These are phyloP conservation scores for Eudasyphora cyanicolor DNA, from an alignment of 2,888 invertebrate species.

Conservation along the genomic window DNA sequence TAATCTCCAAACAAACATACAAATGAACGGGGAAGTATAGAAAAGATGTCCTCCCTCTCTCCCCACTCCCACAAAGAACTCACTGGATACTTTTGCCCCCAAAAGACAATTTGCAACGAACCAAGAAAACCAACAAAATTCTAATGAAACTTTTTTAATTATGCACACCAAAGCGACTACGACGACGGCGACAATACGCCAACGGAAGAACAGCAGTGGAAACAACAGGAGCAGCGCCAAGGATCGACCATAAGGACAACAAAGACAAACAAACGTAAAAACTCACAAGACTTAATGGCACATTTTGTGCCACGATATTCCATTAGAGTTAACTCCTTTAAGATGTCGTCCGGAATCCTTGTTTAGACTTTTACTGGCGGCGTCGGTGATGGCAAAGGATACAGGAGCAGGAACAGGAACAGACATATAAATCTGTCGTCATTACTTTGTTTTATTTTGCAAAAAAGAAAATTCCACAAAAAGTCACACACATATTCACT, in stretches of 20 bases:
- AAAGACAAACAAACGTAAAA: slow-evolving; percentile 43
- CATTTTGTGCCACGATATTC: background rate
- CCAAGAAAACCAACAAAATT: slow-evolving; percentile 78
- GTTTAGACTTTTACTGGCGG: slow-evolving; percentile 44
- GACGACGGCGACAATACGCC: slow-evolving; percentile 45
- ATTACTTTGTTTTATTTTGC: slow-evolving; percentile 43
- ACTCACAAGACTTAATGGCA: slow-evolving; percentile 25
- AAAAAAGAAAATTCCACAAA: background rate
- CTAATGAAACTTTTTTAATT: slow-evolving; percentile 79
- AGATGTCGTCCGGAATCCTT: background rate
- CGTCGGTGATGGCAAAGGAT: background rate
- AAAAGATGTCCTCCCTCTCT: background rate
- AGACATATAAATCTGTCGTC: slow-evolving; percentile 75
- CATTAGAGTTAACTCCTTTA: background rate
- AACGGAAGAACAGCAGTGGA: slow-evolving; percentile 13
- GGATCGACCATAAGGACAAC: too few relatives aligned
- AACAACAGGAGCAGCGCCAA: slow-evolving; percentile 16
- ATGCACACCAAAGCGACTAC: slow-evolving; percentile 70
- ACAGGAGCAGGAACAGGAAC: slow-evolving; percentile 68
- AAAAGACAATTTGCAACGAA: slow-evolving; percentile 74
- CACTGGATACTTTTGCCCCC: background rate
- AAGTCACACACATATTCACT: slow-evolving; percentile 5
- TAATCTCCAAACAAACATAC: slow-evolving; percentile 22
- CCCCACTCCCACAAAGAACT: background rate
- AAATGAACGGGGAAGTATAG: background rate